Percentiles rank a stretch among this genome's conserved stretches.
Conservation (phyloP, 2,797 vertebrate genomes). For the Ctenopoma kingsleyae region DNA sequence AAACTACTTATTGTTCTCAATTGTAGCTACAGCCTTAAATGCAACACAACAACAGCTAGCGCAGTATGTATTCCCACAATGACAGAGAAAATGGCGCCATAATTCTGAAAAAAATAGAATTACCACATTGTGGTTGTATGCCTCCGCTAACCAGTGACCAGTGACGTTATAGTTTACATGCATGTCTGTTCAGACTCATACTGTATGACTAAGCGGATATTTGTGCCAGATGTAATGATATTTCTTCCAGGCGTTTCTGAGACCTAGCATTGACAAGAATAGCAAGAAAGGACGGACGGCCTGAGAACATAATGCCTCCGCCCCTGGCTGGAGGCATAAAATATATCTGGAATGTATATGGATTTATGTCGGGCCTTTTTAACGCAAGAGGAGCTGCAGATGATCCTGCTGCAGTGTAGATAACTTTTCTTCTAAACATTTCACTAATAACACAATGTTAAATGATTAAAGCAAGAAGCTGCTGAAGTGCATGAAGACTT, state of each 20-base stretch:
- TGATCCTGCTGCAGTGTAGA: neutral
- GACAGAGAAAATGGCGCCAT: neutral
- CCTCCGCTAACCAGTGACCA: too few relatives aligned
- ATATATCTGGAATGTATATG: neutral
- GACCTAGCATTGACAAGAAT: too few relatives aligned
- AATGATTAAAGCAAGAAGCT: constrained; percentile 29
- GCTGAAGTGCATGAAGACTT: neutral
- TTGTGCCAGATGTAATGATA: too few relatives aligned
- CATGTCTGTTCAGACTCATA: too few relatives aligned
- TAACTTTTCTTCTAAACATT: constrained; percentile 23
- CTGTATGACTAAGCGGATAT: too few relatives aligned
- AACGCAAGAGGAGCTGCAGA: neutral
- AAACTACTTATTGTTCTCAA: neutral
- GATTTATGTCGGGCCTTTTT: constrained; percentile 1
- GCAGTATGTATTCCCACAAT: neutral
- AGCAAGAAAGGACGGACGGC: too few relatives aligned
- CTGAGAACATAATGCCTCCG: too few relatives aligned
- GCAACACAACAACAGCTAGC: neutral
- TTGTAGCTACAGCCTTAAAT: neutral
- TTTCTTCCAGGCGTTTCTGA: too few relatives aligned
- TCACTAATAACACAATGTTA: constrained; percentile 15
- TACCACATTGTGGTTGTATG: too few relatives aligned
- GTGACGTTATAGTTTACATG: too few relatives aligned
- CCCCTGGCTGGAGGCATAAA: too few relatives aligned
- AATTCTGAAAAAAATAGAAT: neutral